Evolutionary conservation across 1,140 invertebrate species (phyloP).

Genomic region (Cydia splendana): DNA sequence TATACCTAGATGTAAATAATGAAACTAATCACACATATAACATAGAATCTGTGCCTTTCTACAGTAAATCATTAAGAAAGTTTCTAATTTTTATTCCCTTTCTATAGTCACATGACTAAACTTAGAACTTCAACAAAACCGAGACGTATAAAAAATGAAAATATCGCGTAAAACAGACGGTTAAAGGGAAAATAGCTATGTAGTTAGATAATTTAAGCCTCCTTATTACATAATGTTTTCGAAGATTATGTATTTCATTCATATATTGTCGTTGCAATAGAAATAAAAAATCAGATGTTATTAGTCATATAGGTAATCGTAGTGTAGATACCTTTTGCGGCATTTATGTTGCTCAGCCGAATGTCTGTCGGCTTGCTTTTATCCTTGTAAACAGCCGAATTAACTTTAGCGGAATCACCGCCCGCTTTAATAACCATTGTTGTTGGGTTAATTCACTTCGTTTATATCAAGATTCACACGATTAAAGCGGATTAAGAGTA

Average conservation of each 20-base stretch:
- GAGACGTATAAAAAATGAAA: constrained; percentile 17
- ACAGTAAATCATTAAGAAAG: too few relatives aligned
- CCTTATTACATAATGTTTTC: background rate
- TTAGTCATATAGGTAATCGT: constrained; percentile 50
- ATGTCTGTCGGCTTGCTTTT: constrained; percentile 98
- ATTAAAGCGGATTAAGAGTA: constrained; percentile 12
- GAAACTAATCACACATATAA: too few relatives aligned
- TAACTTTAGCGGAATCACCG: constrained; percentile 74
- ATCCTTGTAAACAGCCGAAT: constrained; percentile 85
- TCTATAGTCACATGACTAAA: constrained; percentile 8
- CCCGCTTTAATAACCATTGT: constrained; percentile 76
- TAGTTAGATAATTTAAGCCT: background rate
- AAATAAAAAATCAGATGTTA: constrained; percentile 45
- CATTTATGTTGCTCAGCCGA: constrained; percentile 96
- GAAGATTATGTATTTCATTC: background rate
- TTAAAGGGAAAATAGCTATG: background rate
- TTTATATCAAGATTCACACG: constrained; percentile 9
- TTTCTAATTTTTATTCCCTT: background rate
- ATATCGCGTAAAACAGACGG: background rate
- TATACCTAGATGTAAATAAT: background rate
- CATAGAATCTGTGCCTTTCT: background rate
- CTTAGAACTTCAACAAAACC: background rate
- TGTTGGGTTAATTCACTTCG: constrained; percentile 17
- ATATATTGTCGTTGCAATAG: background rate
- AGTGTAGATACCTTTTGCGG: constrained; percentile 92